These are phyloP conservation scores for Octodonta nipae DNA, from an alignment of 2,888 invertebrate species.

Conservation along the genomic window DNA sequence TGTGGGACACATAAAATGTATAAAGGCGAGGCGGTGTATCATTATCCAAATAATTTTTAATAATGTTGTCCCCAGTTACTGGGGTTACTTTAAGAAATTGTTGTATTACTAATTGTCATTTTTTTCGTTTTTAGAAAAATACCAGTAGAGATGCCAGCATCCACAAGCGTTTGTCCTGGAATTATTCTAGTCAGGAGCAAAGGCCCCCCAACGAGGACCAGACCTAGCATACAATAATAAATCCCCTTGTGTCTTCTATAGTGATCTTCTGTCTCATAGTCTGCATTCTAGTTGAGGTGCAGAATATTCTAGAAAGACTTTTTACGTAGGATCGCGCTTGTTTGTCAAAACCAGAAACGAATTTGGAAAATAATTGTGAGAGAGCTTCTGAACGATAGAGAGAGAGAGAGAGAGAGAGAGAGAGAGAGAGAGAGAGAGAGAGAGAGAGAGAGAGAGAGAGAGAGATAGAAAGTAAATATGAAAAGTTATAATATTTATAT, in stretches of 20 bases:
- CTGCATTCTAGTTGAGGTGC: constrained; percentile 28
- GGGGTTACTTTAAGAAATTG: too few relatives aligned
- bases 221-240: constrained; percentile 32
- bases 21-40: too few relatives aligned
- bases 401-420: constrained; percentile 2
- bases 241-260: constrained; percentile 28
- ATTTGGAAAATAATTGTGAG: too few relatives aligned
- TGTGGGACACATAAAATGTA: too few relatives aligned
- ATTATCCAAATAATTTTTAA: too few relatives aligned
- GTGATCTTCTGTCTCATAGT: constrained; percentile 29
- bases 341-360: too few relatives aligned
- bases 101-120: not conserved
- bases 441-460: too few relatives aligned
- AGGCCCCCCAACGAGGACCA: constrained; percentile 30
- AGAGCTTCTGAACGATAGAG: not conserved
- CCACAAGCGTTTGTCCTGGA: constrained; percentile 50
- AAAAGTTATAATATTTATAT: too few relatives aligned
- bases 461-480: too few relatives aligned
- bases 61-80: too few relatives aligned
- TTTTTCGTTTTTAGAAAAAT: constrained; percentile 33
- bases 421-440: constrained; percentile 1
- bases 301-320: constrained; percentile 18
- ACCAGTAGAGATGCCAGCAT: constrained; percentile 40
- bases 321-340: constrained; percentile 3
- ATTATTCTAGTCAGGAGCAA: constrained; percentile 34